phyloP scores from a whole-genome alignment of 23 tunicate species.

The Oikopleura albicans region DNA sequence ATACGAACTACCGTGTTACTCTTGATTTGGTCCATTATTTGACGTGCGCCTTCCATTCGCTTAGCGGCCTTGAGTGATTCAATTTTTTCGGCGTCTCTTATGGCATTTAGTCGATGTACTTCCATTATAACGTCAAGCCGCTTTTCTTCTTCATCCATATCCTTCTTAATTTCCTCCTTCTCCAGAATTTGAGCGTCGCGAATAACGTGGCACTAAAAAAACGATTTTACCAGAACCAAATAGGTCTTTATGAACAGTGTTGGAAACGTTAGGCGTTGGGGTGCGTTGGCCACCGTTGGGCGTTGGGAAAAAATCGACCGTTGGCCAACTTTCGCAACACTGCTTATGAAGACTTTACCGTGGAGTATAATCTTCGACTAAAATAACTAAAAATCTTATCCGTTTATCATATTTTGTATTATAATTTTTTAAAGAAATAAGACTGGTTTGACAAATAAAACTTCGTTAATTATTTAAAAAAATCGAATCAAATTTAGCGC shows the following conservation, averaged over 20 bases:
- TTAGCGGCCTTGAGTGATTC: conserved; percentile 38
- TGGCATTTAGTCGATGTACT: conserved; percentile 70
- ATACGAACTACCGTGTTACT: conserved; percentile 56
- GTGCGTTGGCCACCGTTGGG: too few species aligned
- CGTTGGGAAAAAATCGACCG: too few species aligned
- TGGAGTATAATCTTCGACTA: neutral
- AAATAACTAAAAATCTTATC: neutral
- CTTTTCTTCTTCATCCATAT: conserved; percentile 56
- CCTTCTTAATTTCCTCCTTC: conserved; percentile 36
- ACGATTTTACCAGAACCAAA: neutral
- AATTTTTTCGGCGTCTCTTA: conserved; percentile 63
- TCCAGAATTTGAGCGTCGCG: conserved; percentile 94
- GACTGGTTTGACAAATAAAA: too few species aligned
- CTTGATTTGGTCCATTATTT: conserved; percentile 83
- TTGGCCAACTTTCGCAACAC: too few species aligned
- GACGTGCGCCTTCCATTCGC: conserved; percentile 69
- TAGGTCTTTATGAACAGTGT: neutral
- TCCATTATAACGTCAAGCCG: conserved; percentile 90
- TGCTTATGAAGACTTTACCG: neutral
- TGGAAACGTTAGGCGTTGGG: too few species aligned
- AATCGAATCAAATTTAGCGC: too few species aligned
- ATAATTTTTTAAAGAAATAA: too few species aligned
- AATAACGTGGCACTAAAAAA: conserved; percentile 62
- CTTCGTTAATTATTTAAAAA: too few species aligned
- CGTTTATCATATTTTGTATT: too few species aligned